Conservation (phyloP, 1,140 invertebrate genomes). For the Cephus cinctus region DNA sequence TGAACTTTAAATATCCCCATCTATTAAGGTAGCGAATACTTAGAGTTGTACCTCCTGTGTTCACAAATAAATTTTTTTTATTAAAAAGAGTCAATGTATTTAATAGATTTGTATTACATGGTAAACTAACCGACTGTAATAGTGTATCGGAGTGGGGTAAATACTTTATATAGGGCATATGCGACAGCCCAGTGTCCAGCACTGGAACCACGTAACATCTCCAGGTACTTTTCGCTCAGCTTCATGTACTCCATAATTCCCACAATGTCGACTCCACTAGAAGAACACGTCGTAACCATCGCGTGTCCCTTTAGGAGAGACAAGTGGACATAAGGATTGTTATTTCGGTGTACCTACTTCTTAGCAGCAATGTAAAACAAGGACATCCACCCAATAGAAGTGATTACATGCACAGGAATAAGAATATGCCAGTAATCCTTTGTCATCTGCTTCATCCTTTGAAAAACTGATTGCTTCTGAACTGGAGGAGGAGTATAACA, state of each 20-base stretch:
- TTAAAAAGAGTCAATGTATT: constrained; percentile 7
- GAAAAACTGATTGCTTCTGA: constrained; percentile 66
- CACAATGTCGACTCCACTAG: constrained; percentile 85
- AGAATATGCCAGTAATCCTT: constrained; percentile 94
- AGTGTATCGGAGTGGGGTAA: constrained; percentile 85
- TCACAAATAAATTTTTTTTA: no score
- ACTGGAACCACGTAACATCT: constrained; percentile 71
- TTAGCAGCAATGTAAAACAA: constrained; percentile 83
- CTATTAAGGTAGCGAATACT: constrained; percentile 17
- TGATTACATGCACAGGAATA: constrained; percentile 84
- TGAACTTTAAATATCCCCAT: constrained; percentile 9
- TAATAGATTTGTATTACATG: no score
- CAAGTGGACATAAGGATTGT: no score
- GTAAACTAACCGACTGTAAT: constrained; percentile 82
- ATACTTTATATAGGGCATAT: constrained; percentile 89
- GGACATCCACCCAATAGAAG: constrained; percentile 82
- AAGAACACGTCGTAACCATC: no score
- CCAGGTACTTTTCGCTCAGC: constrained; percentile 73
- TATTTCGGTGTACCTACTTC: constrained; percentile 76
- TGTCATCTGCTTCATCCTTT: constrained; percentile 88
- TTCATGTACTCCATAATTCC: constrained; percentile 72
- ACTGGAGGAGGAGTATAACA: neutral
- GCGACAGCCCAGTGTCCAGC: constrained; percentile 87
- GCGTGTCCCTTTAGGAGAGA: no score
- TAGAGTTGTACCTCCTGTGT: constrained; percentile 30